Evolutionary conservation across 53 echinoderm and acorn worm species (phyloP), one percentile per base, ranked within the genome.

Genomic region (Echinometra lucunter): DNA sequence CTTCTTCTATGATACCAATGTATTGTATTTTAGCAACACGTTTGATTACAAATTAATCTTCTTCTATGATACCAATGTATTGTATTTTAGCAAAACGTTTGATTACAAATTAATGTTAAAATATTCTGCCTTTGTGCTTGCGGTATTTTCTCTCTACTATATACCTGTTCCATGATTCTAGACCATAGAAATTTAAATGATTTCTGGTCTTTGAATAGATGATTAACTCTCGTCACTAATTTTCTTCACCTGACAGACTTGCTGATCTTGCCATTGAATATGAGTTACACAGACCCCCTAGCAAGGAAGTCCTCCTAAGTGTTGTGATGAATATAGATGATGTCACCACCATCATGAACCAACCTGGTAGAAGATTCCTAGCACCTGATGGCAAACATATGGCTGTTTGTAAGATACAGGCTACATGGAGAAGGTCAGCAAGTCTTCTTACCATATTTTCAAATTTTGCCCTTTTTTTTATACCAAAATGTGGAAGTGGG

Each of bases 201-300:
- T n/a, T n/a, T n/a, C n/a, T n/a, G n/a, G n/a, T n/a, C n/a, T n/a
- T n/a, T n/a, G n/a, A n/a, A n/a, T n/a, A n/a, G n/a, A n/a, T n/a
- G n/a, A 53, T 53, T 11, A 53, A 63, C 0, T 63, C 63, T 19
- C 21, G 9, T 19, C 7, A 32, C 17, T 23, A 19, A 19, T 78
- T 13, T 42, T 42, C 7, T 18, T 78, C 4, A 21, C 4, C 15
- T 40, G 7, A 8, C 93, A 98, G 98, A 95, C 91, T 98, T 58
- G 98, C 98, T 57, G 98, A 98, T 93, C 94, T 98, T 82, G 97
- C 98, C 27, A 94, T 97, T 25, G 98, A 98, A 74, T 97, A 95
- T 96, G 98, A 98, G 92, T 80, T 98, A 40, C 95, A 97, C 92
- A 97, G 95, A 56, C 97, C 96, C 0, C 98, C 98, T 1, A 93